Percentiles rank a stretch among this genome's conserved stretches.
These are phyloP conservation scores for Carassius auratus DNA, from an alignment of 2,113 vertebrate genomes.

Conservation along the genomic window DNA sequence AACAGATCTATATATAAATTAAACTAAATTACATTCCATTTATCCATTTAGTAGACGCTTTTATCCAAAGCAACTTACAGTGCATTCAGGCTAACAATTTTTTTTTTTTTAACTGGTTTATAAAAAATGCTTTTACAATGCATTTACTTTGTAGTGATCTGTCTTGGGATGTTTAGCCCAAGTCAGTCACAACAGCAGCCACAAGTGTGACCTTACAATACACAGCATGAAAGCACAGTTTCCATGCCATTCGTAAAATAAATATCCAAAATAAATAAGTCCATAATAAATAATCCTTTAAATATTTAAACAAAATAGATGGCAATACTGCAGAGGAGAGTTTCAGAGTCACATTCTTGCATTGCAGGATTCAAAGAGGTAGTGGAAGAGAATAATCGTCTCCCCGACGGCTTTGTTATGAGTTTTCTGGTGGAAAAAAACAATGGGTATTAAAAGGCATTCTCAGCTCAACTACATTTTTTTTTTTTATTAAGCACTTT, in stretches of 20 bases:
- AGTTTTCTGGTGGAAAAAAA: slow-evolving; percentile 57
- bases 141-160: slow-evolving; percentile 55
- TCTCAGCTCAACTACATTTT: too few species aligned
- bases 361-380: slow-evolving; percentile 56
- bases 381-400: slow-evolving; percentile 77
- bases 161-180: slow-evolving; percentile 22
- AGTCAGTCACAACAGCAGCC: slow-evolving; percentile 42
- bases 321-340: neutral
- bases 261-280: slow-evolving; percentile 54
- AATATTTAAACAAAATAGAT: neutral
- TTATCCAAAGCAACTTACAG: too few species aligned
- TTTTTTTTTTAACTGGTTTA: neutral
- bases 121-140: slow-evolving; percentile 61
- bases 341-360: neutral
- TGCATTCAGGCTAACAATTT: too few species aligned
- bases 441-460: neutral
- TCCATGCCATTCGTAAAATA: slow-evolving; percentile 39
- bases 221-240: slow-evolving; percentile 1
- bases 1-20: too few species aligned
- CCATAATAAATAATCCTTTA: slow-evolving; percentile 47
- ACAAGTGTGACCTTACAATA: slow-evolving; percentile 33
- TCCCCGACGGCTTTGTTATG: slow-evolving; percentile 81
- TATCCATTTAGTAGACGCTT: too few species aligned
- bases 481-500: too few species aligned
- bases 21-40: too few species aligned